Conservation (phyloP, 2,113 vertebrate genomes). For the Lontra canadensis region DNA sequence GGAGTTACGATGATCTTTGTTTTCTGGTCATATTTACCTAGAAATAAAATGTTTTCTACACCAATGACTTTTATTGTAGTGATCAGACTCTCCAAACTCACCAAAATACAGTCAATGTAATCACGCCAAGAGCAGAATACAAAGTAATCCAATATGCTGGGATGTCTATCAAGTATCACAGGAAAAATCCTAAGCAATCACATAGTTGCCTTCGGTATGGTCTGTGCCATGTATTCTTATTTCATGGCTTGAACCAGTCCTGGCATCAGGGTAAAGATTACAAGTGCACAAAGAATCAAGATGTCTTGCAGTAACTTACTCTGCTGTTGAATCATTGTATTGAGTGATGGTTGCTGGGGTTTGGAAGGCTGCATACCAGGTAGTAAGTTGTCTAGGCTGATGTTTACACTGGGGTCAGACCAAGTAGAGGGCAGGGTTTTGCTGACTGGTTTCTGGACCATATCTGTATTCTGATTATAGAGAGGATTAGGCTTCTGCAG, state of each 20-base stretch:
- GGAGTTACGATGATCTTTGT: not conserved
- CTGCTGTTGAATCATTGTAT: slow-evolving; percentile 96
- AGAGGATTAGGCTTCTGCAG: slow-evolving; percentile 87
- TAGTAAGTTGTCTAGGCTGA: slow-evolving; percentile 96
- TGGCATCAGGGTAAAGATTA: not conserved
- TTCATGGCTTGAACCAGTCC: slow-evolving; percentile 9
- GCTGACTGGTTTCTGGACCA: slow-evolving; percentile 88
- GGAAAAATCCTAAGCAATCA: slow-evolving; percentile 12
- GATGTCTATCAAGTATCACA: not conserved
- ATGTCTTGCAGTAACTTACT: slow-evolving; percentile 83
- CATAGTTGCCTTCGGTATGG: not conserved
- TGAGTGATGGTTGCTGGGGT: slow-evolving; percentile 93
- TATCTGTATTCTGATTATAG: slow-evolving; percentile 88
- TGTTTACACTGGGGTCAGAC: slow-evolving; percentile 97
- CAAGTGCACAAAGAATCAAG: not conserved
- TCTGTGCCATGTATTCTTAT: not conserved
- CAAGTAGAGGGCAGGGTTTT: slow-evolving; percentile 96
- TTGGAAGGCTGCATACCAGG: slow-evolving; percentile 95
- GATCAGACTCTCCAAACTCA: not conserved
- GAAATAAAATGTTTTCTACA: not conserved
- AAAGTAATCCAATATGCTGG: not conserved
- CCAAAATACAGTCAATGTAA: slow-evolving; percentile 2
- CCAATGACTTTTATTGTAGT: slow-evolving; percentile 41
- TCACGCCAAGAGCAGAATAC: not conserved
- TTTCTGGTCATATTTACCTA: not conserved